phyloP scores from a whole-genome alignment of 2,888 invertebrate species.

The Oligia strigilis region DNA sequence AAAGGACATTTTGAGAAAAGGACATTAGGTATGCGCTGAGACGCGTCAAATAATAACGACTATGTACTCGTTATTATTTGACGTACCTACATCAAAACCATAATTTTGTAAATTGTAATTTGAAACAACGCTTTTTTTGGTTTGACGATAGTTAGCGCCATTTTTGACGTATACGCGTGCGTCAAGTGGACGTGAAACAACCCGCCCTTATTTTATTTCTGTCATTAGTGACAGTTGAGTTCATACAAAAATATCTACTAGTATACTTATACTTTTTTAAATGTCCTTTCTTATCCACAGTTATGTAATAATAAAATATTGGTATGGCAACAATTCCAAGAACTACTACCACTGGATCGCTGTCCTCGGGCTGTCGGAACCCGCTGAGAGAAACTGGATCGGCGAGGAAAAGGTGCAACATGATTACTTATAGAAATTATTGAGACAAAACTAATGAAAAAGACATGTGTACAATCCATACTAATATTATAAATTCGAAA shows the following conservation, averaged over 20 bases:
- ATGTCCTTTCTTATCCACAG: constrained; percentile 78
- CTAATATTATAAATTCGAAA: too few species aligned
- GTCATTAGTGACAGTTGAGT: background rate
- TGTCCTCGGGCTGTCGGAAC: constrained; percentile 92
- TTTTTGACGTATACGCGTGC: too few species aligned
- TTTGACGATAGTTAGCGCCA: too few species aligned
- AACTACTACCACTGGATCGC: constrained; percentile 94
- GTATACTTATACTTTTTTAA: background rate
- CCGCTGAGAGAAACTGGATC: constrained; percentile 94
- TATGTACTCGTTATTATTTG: too few species aligned
- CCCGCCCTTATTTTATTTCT: background rate
- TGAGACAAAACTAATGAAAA: background rate
- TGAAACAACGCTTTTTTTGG: too few species aligned
- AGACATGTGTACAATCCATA: background rate
- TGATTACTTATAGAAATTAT: background rate
- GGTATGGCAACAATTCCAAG: constrained; percentile 93
- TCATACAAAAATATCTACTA: too few species aligned
- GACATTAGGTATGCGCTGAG: too few species aligned
- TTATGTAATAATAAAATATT: constrained; percentile 94
- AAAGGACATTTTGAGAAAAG: too few species aligned
- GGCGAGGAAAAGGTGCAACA: constrained; percentile 89
- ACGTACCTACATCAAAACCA: too few species aligned
- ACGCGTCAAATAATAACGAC: too few species aligned
- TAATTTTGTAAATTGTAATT: too few species aligned
- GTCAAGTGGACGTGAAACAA: too few species aligned